These are phyloP conservation scores for Philopedon plagiatum DNA, from an alignment of 2,888 invertebrate genomes.

Conservation along the genomic window DNA sequence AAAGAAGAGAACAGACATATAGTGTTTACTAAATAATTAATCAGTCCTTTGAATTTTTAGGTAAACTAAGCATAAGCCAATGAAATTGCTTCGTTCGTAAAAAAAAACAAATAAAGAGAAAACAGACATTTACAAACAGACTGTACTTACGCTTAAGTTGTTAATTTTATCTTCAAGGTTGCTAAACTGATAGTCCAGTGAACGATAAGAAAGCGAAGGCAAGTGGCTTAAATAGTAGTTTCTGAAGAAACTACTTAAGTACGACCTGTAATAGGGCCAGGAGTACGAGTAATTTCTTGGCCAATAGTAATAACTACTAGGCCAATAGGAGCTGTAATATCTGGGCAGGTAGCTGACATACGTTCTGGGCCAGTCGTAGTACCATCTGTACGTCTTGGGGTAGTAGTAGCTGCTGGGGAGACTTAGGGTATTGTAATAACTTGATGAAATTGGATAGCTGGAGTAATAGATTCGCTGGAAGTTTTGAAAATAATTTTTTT, in stretches of 20 bases:
- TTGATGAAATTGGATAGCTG: conserved; percentile 56
- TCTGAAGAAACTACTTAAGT: conserved; percentile 54
- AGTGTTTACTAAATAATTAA: background rate
- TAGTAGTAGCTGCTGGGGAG: conserved; percentile 54
- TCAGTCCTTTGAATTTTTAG: background rate
- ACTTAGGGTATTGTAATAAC: conserved; percentile 52
- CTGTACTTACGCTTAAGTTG: conserved; percentile 57
- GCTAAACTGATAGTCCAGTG: conserved; percentile 57
- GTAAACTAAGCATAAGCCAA: conserved; percentile 6
- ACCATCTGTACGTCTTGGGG: conserved; percentile 57
- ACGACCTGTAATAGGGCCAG: conserved; percentile 54
- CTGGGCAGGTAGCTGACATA: conserved; percentile 46
- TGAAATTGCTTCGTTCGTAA: conserved; percentile 27
- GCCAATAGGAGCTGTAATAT: conserved; percentile 30
- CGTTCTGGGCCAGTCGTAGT: conserved; percentile 56
- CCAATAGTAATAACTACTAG: conserved; percentile 52
- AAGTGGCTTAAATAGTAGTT: conserved; percentile 53
- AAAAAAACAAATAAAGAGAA: background rate
- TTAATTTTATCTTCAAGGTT: conserved; percentile 58
- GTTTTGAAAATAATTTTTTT: conserved; percentile 34
- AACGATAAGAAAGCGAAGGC: conserved; percentile 54
- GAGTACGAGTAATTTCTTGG: conserved; percentile 48
- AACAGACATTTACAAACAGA: background rate
- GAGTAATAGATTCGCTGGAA: conserved; percentile 58
- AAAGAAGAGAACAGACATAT: background rate